Evolutionary conservation across 2,113 vertebrate species (phyloP).

Genomic region (Sakesphorus luctuosus): DNA sequence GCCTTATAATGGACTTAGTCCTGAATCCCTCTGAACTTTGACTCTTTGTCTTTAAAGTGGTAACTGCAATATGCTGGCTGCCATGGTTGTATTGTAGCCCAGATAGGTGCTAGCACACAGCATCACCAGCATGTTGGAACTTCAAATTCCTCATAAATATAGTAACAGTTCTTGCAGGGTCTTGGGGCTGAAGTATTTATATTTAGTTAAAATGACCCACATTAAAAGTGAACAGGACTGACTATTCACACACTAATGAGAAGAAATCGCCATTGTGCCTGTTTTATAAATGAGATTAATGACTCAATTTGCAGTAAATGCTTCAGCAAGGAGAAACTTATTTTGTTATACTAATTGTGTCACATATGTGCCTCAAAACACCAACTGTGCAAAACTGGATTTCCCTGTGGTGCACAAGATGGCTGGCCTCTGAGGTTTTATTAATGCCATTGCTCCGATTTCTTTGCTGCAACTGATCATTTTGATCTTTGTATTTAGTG

Average conservation of each 20-base stretch:
- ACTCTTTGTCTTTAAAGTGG: background rate
- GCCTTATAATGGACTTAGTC: background rate
- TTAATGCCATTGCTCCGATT: constrained; percentile 37
- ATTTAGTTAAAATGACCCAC: constrained; percentile 5
- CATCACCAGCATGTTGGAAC: background rate
- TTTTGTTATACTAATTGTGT: constrained; percentile 68
- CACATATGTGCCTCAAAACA: constrained; percentile 56
- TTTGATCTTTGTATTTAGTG: constrained; percentile 27
- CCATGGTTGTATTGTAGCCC: accelerated
- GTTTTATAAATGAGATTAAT: constrained; percentile 74
- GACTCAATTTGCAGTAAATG: constrained; percentile 63
- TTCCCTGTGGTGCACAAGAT: background rate
- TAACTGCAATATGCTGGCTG: background rate
- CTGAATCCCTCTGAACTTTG: background rate
- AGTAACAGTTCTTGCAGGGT: background rate
- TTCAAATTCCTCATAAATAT: background rate
- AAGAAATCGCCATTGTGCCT: background rate
- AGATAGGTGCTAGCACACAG: background rate
- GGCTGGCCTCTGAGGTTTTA: constrained; percentile 51
- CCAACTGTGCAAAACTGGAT: constrained; percentile 48
- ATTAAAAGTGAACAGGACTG: constrained; percentile 11
- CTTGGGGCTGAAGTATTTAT: background rate
- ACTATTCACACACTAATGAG: constrained; percentile 16
- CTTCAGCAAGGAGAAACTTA: constrained; percentile 64
- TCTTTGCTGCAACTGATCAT: constrained; percentile 33